phyloP scores from a whole-genome alignment of 2,888 invertebrate species.

The Drosophila koepferae region DNA sequence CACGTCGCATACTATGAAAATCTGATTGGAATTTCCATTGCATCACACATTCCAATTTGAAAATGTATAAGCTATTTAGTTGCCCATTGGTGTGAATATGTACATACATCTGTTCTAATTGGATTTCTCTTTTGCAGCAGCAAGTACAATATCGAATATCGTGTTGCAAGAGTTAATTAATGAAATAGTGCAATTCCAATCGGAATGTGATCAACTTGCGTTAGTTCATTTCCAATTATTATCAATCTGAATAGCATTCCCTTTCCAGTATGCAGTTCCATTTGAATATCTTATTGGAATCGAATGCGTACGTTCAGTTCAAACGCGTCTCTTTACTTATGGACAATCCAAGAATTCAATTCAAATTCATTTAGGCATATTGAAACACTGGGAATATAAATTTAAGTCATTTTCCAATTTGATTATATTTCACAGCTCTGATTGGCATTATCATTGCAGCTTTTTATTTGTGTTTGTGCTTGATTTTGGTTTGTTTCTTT shows the following conservation, averaged over 20 bases:
- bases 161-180: not conserved
- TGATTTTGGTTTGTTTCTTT: slow-evolving; percentile 36
- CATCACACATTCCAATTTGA: not conserved
- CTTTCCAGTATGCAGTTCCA: not conserved
- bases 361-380: not conserved
- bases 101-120: not conserved
- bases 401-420: not conserved
- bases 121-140: fast-evolving
- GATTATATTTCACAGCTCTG: not conserved
- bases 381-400: not conserved
- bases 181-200: not conserved
- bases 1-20: not conserved
- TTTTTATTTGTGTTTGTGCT: slow-evolving; percentile 9
- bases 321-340: not conserved
- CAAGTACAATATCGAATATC: not conserved
- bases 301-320: not conserved
- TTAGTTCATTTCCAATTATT: not conserved
- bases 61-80: not conserved
- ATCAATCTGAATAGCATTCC: not conserved
- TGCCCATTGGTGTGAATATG: not conserved
- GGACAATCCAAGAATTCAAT: not conserved
- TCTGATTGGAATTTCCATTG: not conserved
- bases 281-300: not conserved
- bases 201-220: not conserved
- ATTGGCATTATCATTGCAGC: not conserved